Evolutionary conservation across 2,113 vertebrate genomes (phyloP), one percentile per base, ranked within the genome.

Genomic region (Procapra przewalskii): DNA sequence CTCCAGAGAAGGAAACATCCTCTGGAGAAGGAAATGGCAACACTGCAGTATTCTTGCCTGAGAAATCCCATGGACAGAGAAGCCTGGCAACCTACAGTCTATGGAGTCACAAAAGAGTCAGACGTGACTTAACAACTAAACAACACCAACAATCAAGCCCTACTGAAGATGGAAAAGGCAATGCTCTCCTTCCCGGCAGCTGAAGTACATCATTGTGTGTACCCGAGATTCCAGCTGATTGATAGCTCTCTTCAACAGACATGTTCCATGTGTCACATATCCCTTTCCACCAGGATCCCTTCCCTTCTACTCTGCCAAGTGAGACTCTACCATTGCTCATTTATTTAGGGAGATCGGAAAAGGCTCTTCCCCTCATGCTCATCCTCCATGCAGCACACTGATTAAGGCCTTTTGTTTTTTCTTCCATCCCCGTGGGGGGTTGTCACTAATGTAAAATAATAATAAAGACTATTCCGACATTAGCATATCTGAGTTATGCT

Each of bases 311-410:
- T 81, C 31, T 75, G 64, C 33, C 87, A 45, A 52, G 11, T 7
- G 59, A 75, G 50, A 7, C 7, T 71, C 52, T 27, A 15, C 31
- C 27, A 27, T 60, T 36, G 55, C 14, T 62, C 43, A 40, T 81
- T 88, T 43, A 88, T 23, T 91, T 29, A 6, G 52, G 27, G 4
- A 19, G 12, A 36, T 48, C 1, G 7, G 33, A 27, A 84, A 84
- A 5, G 1, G 43, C 6, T 55, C 29, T n/a, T 43, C 13, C 9
- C 1, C n/a, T 9, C 4, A 62, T 1, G 0, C 5, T 13, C 27
- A 17, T 14, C 31, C 36, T 54, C 25, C 25, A 84, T 5, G 4
- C 43, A 27, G 15, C 21, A 75, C 2, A 71, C n/a, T 33, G 17
- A 25, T n/a, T 40, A 67, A 50, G 27, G 6, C 6, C 80, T 85